Evolutionary conservation across 2,888 invertebrate species (phyloP).

Genomic region (Exephanes ischioxanthus): DNA sequence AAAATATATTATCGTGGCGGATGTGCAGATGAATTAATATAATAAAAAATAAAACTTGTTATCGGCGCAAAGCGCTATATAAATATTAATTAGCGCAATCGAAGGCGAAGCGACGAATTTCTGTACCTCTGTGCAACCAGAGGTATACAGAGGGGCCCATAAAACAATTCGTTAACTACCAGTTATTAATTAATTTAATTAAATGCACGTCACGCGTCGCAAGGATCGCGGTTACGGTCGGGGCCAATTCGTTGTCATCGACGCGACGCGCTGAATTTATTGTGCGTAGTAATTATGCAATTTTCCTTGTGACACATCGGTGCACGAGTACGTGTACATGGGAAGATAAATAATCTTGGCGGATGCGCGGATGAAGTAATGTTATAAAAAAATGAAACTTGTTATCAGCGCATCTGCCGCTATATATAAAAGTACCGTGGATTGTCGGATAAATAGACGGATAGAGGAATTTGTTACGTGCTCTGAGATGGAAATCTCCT

Average conservation of each 20-base stretch:
- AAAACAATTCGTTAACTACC: neutral
- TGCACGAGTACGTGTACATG: neutral
- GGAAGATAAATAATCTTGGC: neutral
- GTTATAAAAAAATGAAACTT: neutral
- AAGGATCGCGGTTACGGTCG: neutral
- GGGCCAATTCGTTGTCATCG: neutral
- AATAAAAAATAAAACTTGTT: too few relatives aligned
- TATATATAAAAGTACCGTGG: too few relatives aligned
- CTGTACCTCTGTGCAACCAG: too few relatives aligned
- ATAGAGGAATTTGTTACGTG: neutral
- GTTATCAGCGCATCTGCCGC: too few relatives aligned
- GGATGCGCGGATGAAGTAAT: neutral
- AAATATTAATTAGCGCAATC: too few relatives aligned
- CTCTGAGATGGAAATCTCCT: too few relatives aligned
- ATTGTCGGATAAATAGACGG: too few relatives aligned
- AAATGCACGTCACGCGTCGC: neutral
- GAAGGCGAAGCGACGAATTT: too few relatives aligned
- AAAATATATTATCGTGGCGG: too few relatives aligned
- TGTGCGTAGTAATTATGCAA: neutral
- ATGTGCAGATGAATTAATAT: too few relatives aligned
- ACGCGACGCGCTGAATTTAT: neutral
- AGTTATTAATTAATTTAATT: constrained; percentile 7
- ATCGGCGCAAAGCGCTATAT: too few relatives aligned
- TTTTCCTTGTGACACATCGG: neutral
- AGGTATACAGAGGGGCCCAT: too few relatives aligned